Percentiles rank a stretch among this genome's conserved stretches.
These are phyloP conservation scores for Oxyruncus cristatus DNA, from an alignment of 2,113 vertebrate species.

Conservation along the genomic window DNA sequence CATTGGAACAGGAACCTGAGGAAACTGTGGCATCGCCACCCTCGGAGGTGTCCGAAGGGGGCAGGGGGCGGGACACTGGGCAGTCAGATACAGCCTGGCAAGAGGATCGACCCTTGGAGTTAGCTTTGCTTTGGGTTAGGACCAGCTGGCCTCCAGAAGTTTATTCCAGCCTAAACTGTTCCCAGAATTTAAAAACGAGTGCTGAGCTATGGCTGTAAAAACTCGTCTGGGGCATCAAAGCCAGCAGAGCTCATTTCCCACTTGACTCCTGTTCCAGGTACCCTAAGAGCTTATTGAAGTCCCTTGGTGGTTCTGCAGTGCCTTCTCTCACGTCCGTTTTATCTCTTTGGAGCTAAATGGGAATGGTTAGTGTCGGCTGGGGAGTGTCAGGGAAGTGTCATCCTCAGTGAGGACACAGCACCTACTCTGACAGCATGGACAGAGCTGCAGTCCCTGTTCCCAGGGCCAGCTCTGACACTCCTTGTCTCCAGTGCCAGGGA, in stretches of 20 bases:
- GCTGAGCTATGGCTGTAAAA: neutral
- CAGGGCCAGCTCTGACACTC: accelerated
- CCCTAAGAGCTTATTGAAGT: accelerated
- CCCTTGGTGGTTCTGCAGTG: neutral
- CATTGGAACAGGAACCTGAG: accelerated
- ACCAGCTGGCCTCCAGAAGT: neutral
- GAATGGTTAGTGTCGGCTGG: neutral
- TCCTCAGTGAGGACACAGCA: neutral
- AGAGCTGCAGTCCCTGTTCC: neutral
- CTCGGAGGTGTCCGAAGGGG: accelerated
- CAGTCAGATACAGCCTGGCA: neutral
- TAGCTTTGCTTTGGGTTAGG: neutral
- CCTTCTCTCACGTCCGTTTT: accelerated
- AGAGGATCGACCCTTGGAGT: accelerated
- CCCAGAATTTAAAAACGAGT: neutral
- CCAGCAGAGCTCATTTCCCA: neutral
- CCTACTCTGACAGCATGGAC: neutral
- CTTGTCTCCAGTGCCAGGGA: neutral
- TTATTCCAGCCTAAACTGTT: neutral
- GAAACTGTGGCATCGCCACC: accelerated
- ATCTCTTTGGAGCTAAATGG: accelerated
- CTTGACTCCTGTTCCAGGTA: accelerated
- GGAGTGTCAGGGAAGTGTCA: accelerated
- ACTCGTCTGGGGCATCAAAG: neutral
- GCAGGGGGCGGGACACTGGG: neutral